These are phyloP conservation scores for Micrasema minimum DNA, from an alignment of 1,140 invertebrate genomes.

Conservation along the genomic window DNA sequence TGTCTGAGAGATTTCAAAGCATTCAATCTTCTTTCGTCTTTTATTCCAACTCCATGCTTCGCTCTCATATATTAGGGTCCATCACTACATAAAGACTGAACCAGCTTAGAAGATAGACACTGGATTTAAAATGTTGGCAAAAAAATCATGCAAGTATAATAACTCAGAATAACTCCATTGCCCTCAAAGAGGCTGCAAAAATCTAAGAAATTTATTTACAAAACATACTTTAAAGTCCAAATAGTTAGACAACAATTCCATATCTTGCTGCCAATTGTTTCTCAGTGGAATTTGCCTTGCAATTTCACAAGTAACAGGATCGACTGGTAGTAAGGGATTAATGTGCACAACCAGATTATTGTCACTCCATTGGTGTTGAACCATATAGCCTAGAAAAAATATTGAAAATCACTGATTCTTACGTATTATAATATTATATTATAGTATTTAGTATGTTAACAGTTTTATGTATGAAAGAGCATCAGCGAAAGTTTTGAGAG, in stretches of 20 bases:
- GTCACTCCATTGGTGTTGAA: constrained; percentile 69
- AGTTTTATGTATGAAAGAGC: background rate
- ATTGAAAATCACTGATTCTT: background rate
- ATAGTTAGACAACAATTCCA: constrained; percentile 70
- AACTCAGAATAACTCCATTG: too few relatives aligned
- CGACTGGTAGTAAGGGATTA: constrained; percentile 63
- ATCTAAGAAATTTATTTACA: constrained; percentile 9
- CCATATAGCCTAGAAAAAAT: constrained; percentile 58
- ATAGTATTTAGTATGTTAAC: background rate
- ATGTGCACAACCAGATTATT: constrained; percentile 66
- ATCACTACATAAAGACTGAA: too few relatives aligned
- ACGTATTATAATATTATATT: background rate
- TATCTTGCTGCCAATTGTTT: constrained; percentile 66
- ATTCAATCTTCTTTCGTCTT: too few relatives aligned
- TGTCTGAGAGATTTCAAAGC: too few relatives aligned
- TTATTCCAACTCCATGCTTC: too few relatives aligned
- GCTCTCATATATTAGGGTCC: too few relatives aligned
- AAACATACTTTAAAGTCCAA: constrained; percentile 69
- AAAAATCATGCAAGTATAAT: too few relatives aligned
- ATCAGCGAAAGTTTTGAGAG: too few relatives aligned
- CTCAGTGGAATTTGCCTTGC: constrained; percentile 60
- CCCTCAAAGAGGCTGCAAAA: too few relatives aligned
- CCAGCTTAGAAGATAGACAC: too few relatives aligned
- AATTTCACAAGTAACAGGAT: constrained; percentile 61
- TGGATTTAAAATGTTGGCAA: too few relatives aligned